These are phyloP conservation scores for Acanthaster planci DNA, from an alignment of 35 echinoderm and acorn worm genomes.

Conservation along the genomic window DNA sequence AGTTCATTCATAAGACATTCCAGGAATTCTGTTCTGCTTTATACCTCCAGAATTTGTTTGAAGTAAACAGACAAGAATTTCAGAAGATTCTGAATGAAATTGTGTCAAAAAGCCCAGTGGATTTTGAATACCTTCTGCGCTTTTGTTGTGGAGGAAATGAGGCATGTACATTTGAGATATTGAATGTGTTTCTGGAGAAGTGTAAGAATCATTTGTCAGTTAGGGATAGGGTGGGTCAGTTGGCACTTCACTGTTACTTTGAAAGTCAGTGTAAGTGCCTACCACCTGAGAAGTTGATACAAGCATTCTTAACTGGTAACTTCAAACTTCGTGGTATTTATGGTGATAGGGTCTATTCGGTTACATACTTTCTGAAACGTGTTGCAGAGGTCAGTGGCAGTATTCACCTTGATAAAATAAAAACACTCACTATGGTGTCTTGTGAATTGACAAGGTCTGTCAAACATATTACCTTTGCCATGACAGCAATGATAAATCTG, in stretches of 20 bases:
- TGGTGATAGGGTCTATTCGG: not conserved
- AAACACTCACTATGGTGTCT: not conserved
- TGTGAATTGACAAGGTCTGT: not conserved
- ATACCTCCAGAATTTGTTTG: not conserved
- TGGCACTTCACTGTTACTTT: conserved; percentile 1
- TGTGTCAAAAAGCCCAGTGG: no score
- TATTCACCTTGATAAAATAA: not conserved
- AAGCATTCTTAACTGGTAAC: not conserved
- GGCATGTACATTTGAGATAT: conserved; percentile 1
- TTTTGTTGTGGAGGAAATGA: conserved; percentile 18
- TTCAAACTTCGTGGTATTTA: not conserved
- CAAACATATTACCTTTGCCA: not conserved
- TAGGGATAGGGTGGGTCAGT: not conserved
- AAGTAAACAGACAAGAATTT: not conserved
- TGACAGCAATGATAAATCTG: not conserved
- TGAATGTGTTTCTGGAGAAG: not conserved
- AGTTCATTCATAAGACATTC: not conserved
- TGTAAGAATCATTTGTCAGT: not conserved
- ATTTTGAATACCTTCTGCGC: not conserved
- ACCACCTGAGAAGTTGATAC: not conserved
- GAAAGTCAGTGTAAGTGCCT: not conserved
- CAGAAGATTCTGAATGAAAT: no score
- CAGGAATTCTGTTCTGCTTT: not conserved
- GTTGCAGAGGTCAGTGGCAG: not conserved
- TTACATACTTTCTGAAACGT: conserved; percentile 1